A percentile compares a stretch with the other conserved stretches of the same genome.
These are phyloP conservation scores for Cololabis saira DNA, from an alignment of 2,113 vertebrate genomes.

Conservation along the genomic window DNA sequence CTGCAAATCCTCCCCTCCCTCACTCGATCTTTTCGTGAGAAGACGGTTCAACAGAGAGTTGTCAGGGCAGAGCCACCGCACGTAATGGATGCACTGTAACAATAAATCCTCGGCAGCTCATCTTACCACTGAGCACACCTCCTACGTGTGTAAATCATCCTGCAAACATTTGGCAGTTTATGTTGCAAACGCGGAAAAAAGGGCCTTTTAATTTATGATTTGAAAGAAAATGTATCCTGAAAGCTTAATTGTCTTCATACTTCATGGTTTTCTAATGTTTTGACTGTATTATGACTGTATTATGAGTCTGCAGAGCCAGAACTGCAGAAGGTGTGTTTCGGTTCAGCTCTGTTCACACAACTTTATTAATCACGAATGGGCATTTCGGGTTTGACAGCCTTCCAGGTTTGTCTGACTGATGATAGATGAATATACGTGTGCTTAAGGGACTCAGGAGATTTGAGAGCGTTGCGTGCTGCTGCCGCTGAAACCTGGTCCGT, in stretches of 20 bases:
- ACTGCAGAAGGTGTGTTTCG: constrained; percentile 14
- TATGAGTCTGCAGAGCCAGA: constrained; percentile 4
- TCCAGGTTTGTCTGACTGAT: too few relatives aligned
- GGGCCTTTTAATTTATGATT: background rate
- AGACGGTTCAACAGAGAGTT: constrained; percentile 65
- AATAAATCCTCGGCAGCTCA: constrained; percentile 71
- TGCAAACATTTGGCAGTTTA: background rate
- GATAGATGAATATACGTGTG: too few relatives aligned
- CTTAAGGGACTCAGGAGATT: constrained; percentile 26
- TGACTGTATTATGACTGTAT: too few relatives aligned
- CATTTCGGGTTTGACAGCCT: too few relatives aligned
- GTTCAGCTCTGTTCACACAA: constrained; percentile 23
- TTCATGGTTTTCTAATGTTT: too few relatives aligned
- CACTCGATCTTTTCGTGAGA: constrained; percentile 73
- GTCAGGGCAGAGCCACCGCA: constrained; percentile 69
- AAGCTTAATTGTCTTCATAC: background rate
- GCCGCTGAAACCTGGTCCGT: constrained; percentile 65
- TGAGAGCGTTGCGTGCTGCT: constrained; percentile 60
- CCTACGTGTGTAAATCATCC: constrained; percentile 12
- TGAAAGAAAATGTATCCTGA: too few relatives aligned
- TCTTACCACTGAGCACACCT: constrained; percentile 62
- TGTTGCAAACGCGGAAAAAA: background rate
- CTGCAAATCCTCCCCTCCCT: constrained; percentile 55
- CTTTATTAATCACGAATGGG: too few relatives aligned
- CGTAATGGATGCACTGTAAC: constrained; percentile 64